Base-by-base conservation (phyloP, 2,797 vertebrate species). In the Geotrypetes seraphini region DNA sequence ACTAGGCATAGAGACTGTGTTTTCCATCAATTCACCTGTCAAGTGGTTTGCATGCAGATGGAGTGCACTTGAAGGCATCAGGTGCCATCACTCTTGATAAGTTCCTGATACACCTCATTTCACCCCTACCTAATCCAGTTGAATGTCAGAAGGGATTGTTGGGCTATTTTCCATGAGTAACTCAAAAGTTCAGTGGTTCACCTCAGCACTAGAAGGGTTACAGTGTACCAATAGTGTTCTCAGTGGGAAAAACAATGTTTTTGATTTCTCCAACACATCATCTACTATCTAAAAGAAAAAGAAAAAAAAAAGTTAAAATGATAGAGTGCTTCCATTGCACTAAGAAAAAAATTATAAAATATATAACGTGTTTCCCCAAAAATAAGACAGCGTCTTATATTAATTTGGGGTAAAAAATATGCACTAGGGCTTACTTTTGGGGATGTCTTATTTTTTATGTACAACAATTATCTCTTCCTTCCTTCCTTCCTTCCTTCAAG, bases 71-170 rank as follows among this genome's bases (percentile, higher is more conserved):
- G 52, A 64, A 84, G 71, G 66, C 64, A 78, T 49, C 28, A 25
- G 39, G 46, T 48, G 68, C 78, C 68, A 90, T 93, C 86, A 79
- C 80, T 92, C 86, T 91, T 86, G 79, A 80, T 86, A 81, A 81
- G 80, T 83, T 85, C 83, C 78, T 79, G 75, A 78, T 78, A 74
- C 69, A 84, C 70, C 78, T 80, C 63, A 72, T 87, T 90, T 92
- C 81, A 86, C 79, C 76, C 84, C 66, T 75, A 74, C 74, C 65
- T 82, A 73, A 76, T 82, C 83, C 77, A 73, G 54, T 69, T 72
- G 69, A 74, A 82, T 67, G 81, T 74, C 83, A 69, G 53, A 75
- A 78, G 53, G 63, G 66, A 79, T 75, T 83, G 66, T 68, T 89
- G 79, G 86, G 62, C 68, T 59, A 13, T 45, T 66, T 38, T 37